Conservation (phyloP, 1,140 invertebrate genomes). For the Lordiphosa mommai region DNA sequence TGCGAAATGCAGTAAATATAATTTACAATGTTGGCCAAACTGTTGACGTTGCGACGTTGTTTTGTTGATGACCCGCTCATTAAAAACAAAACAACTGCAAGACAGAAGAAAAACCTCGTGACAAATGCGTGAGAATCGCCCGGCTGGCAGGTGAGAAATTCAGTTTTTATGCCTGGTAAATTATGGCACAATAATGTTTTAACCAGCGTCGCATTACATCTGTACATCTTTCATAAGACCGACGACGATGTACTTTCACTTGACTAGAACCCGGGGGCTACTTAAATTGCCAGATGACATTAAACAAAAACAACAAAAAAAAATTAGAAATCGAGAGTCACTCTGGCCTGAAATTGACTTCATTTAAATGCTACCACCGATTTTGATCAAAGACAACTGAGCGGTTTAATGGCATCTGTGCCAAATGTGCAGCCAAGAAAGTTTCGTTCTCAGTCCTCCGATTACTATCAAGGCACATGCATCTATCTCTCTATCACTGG, state of each 20-base stretch:
- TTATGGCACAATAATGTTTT: slow-evolving; percentile 12
- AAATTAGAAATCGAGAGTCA: slow-evolving; percentile 17
- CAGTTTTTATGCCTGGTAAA: slow-evolving; percentile 9
- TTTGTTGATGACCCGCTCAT: slow-evolving; percentile 60
- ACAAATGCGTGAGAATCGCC: slow-evolving; percentile 66
- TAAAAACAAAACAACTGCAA: slow-evolving; percentile 29
- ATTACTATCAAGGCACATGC: slow-evolving; percentile 26
- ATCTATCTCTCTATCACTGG: slow-evolving; percentile 5
- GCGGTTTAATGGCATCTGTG: slow-evolving; percentile 45
- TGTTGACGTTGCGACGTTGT: slow-evolving; percentile 28
- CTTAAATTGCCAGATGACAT: not conserved
- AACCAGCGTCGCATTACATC: too few species aligned
- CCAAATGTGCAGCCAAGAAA: slow-evolving; percentile 68
- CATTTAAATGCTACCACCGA: slow-evolving; percentile 35
- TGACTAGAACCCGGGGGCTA: too few species aligned
- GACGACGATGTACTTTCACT: too few species aligned
- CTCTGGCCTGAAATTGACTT: slow-evolving; percentile 59
- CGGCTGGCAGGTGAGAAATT: slow-evolving; percentile 3
- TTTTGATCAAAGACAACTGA: slow-evolving; percentile 25
- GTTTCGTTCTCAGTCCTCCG: slow-evolving; percentile 37
- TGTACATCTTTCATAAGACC: too few species aligned
- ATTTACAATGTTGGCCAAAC: slow-evolving; percentile 57
- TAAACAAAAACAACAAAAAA: too few species aligned
- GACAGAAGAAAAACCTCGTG: slow-evolving; percentile 33
- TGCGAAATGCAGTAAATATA: slow-evolving; percentile 60